Conservation (phyloP, 2,888 invertebrate genomes). For the Spodoptera exigua region DNA sequence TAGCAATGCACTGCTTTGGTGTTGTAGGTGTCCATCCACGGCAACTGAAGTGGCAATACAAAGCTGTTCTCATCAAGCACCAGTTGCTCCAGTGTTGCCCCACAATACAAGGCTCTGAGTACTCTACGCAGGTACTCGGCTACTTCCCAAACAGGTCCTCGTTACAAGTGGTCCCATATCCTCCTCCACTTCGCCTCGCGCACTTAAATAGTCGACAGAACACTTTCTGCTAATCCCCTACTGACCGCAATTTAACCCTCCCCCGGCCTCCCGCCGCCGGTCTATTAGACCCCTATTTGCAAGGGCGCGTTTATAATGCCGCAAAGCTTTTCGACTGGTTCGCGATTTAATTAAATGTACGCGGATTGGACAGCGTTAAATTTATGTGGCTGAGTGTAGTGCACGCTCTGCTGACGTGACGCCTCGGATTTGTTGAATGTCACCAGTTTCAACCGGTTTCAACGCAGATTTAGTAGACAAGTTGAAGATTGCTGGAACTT, state of each 20-base stretch:
- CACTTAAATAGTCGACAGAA: conserved; percentile 46
- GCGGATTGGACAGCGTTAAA: conserved; percentile 31
- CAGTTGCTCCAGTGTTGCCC: neutral
- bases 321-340: conserved; percentile 42
- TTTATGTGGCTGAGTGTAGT: conserved; percentile 6
- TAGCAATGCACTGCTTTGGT: no score
- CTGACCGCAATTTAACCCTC: conserved; percentile 58
- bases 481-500: no score
- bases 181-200: conserved; percentile 15
- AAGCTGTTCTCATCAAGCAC: neutral
- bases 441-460: neutral
- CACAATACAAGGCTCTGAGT: conserved; percentile 1
- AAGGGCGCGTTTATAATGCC: conserved; percentile 45
- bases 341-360: conserved; percentile 51
- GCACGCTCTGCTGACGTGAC: conserved; percentile 4
- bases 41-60: conserved; percentile 5
- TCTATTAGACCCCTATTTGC: conserved; percentile 57
- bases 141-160: conserved; percentile 12
- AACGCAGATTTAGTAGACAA: no score
- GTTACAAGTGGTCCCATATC: conserved; percentile 23
- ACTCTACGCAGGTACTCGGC: neutral
- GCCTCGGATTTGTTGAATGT: conserved; percentile 1
- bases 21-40: no score
- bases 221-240: conserved; percentile 53
- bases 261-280: conserved; percentile 6